Evolutionary conservation across 1,140 invertebrate species (phyloP).

Genomic region (Drosophila chauvacae): DNA sequence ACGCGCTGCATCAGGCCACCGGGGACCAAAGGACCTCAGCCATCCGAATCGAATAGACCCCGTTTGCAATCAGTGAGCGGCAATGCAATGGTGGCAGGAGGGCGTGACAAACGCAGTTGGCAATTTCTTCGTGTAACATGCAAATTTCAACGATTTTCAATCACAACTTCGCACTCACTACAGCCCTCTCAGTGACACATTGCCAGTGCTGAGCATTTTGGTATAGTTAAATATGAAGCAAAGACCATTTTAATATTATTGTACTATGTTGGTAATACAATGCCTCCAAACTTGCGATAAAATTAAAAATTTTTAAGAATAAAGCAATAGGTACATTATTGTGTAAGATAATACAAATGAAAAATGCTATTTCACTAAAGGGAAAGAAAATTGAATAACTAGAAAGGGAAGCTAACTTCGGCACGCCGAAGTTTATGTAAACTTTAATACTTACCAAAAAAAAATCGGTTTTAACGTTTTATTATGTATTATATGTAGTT

Average conservation of each 20-base stretch:
- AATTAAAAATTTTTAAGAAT: neutral
- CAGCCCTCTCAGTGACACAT: conserved; percentile 4
- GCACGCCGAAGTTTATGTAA: no score
- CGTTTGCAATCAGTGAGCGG: conserved; percentile 67
- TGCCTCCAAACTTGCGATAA: no score
- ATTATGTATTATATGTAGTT: no score
- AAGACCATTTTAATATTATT: neutral
- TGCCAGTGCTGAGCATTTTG: conserved; percentile 23
- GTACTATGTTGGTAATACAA: neutral
- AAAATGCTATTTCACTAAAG: neutral
- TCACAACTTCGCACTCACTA: conserved; percentile 54
- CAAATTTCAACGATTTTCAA: conserved; percentile 83
- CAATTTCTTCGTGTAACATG: conserved; percentile 79
- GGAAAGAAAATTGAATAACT: no score
- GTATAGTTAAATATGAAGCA: neutral
- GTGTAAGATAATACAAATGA: neutral
- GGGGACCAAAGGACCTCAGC: conserved; percentile 12
- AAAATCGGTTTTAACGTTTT: no score
- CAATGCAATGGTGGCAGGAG: conserved; percentile 23
- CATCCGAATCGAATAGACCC: conserved; percentile 24
- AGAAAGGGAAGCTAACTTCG: no score
- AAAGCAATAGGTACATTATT: neutral
- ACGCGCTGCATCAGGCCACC: conserved; percentile 29
- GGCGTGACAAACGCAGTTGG: conserved; percentile 59
- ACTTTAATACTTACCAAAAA: no score